Percentiles rank a stretch among this genome's conserved stretches.
phyloP scores from a whole-genome alignment of 2,113 vertebrate genomes.

The Heliornis fulica region DNA sequence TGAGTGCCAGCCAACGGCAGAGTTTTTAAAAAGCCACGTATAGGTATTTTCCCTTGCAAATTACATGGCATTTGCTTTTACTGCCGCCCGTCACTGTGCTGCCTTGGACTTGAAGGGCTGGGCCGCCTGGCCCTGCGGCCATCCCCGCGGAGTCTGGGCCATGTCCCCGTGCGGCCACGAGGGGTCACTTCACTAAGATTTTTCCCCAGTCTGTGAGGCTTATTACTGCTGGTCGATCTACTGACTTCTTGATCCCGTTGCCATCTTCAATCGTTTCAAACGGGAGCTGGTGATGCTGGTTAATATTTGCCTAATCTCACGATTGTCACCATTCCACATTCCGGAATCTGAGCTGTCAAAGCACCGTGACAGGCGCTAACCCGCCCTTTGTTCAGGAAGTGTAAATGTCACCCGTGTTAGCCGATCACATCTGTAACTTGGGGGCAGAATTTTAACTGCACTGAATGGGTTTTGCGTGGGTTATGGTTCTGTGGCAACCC shows the following conservation, averaged over 20 bases:
- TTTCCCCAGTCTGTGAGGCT: background rate
- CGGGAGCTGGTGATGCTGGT: background rate
- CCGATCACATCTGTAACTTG: background rate
- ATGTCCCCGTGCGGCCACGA: background rate
- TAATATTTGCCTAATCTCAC: background rate
- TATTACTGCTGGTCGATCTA: too few species aligned
- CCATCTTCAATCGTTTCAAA: background rate
- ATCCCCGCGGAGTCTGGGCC: background rate
- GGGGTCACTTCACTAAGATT: background rate
- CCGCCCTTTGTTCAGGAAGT: background rate
- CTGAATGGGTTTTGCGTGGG: background rate
- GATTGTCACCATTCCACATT: background rate
- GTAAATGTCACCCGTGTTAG: background rate
- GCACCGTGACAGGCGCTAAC: background rate
- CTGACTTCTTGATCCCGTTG: background rate
- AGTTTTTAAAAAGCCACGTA: background rate
- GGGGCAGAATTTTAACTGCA: background rate
- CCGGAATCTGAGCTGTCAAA: background rate
- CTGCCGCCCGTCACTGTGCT: too few species aligned
- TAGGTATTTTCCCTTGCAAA: background rate
- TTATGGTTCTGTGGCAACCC: background rate
- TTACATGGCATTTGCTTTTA: fast-evolving
- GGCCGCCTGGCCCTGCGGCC: too few species aligned
- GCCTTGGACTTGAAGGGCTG: too few species aligned
- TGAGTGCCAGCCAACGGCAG: background rate